phyloP scores from a whole-genome alignment of 1,140 invertebrate species.

The Drosophila guanche region DNA sequence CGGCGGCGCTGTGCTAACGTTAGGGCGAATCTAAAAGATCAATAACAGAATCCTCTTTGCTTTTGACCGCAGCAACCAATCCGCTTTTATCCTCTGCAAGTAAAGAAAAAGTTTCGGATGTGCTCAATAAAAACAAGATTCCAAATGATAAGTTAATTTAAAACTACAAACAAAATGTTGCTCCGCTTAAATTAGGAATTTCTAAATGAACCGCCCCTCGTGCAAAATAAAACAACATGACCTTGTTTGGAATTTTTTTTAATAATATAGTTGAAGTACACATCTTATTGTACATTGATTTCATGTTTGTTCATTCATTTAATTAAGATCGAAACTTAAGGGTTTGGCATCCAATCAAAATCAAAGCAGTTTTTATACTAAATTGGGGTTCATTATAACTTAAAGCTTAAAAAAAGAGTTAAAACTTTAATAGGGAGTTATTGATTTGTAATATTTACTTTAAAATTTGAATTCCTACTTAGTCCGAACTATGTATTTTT shows the following conservation, averaged over 20 bases:
- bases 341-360: conserved; percentile 19
- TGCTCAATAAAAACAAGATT: conserved; percentile 53
- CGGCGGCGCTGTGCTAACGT: background rate
- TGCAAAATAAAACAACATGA: conserved; percentile 23
- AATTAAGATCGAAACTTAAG: conserved; percentile 6
- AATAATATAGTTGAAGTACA: conserved; percentile 46
- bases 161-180: conserved; percentile 18
- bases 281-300: conserved; percentile 46
- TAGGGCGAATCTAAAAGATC: conserved; percentile 69
- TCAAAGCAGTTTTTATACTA: conserved; percentile 22
- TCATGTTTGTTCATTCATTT: conserved; percentile 40
- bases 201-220: too few relatives aligned
- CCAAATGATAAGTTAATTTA: conserved; percentile 26
- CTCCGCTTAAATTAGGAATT: background rate
- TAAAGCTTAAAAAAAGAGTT: conserved; percentile 24
- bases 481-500: background rate
- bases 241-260: conserved; percentile 42
- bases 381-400: conserved; percentile 1
- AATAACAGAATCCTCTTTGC: conserved; percentile 66
- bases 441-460: background rate
- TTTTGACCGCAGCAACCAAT: conserved; percentile 18
- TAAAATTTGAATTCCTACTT: conserved; percentile 2
- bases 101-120: conserved; percentile 43
- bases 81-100: conserved; percentile 54
- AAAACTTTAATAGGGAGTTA: background rate